Base-by-base conservation (phyloP, 2,888 invertebrate genomes). In the Dexiosoma caninum region DNA sequence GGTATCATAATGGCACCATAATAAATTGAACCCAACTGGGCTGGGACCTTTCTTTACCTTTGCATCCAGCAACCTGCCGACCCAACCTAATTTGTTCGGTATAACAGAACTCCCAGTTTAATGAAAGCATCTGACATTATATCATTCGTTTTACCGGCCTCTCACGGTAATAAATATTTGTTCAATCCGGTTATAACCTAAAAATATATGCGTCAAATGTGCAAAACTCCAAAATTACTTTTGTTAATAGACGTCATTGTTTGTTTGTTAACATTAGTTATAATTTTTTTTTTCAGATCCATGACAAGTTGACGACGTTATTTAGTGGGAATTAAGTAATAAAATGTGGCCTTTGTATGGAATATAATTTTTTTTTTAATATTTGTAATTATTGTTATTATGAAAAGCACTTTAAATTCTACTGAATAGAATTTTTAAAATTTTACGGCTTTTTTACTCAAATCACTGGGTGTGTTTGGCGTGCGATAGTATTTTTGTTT, bases 401-500 rank as follows among this genome's bases (percentile, higher is more conserved):
- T 30, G 21, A 12, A 30, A 23, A 40, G 8, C 21, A 14, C 59
- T 66, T 46, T n/a, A 23, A 55, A 64, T 67, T 57, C 42, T 60
- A 53, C 57, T 46, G 6, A 72, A 35, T 62, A 77, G 30, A 53
- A 53, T 32, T 32, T 53, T 7, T 19, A 37, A 37, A 23, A n/a
- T 60, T 67, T 57, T 59, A 10, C 19, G 12, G 4, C 14, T 60
- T 62, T 44, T 55, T 35, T 27, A 19, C 42, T 46, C 14, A 30
- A 67, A 32, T 55, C 7, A 62, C 8, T 49, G 49, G 57, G 57
- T 51, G 74, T 57, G 71, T 67, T 19, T 66, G 46, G 44, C 44
- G 44, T 44, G 71, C 16, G 3, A 27, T 27, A 5, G 3, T 23
- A 44, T 35, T 19, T 30, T 57, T 30, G n/a, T 14, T 8, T 16